A percentile compares a stretch with the other conserved stretches of the same genome.
Conservation (phyloP, 2,888 invertebrate genomes). For the Meteorus cinctellus region DNA sequence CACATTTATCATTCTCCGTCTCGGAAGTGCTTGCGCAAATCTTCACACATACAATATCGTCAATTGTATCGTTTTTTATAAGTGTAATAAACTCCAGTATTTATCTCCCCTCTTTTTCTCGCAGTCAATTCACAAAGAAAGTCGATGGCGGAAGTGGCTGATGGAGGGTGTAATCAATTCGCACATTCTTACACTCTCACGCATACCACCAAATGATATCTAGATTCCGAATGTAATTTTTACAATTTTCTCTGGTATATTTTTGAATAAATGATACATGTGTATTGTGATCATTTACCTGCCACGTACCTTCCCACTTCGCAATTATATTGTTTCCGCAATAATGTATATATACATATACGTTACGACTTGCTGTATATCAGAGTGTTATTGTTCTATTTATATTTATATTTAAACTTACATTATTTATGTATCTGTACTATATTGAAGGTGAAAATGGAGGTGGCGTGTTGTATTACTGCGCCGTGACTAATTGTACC, state of each 20-base stretch:
- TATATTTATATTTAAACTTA: background rate
- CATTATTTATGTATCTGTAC: background rate
- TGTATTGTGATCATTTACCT: background rate
- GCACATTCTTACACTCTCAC: background rate
- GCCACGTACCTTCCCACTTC: background rate
- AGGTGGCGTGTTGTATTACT: constrained; percentile 43
- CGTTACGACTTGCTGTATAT: background rate
- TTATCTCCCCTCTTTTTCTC: constrained; percentile 39
- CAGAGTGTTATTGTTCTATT: background rate
- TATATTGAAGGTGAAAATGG: constrained; percentile 34
- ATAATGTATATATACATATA: constrained; percentile 1
- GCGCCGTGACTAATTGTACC: constrained; percentile 63
- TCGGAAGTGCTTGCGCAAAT: constrained; percentile 69
- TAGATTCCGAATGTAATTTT: constrained; percentile 26
- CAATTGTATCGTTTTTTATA: constrained; percentile 15
- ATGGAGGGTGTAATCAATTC: constrained; percentile 36
- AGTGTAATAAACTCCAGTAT: constrained; percentile 23
- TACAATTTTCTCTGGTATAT: constrained; percentile 4
- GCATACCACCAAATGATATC: background rate
- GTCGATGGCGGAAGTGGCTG: constrained; percentile 64
- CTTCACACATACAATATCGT: constrained; percentile 55
- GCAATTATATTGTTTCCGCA: background rate
- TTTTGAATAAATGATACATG: background rate
- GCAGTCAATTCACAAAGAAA: constrained; percentile 63
- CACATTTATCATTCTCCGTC: constrained; percentile 72